Conservation (phyloP, 2,888 invertebrate genomes). For the Amphipoea oculea region DNA sequence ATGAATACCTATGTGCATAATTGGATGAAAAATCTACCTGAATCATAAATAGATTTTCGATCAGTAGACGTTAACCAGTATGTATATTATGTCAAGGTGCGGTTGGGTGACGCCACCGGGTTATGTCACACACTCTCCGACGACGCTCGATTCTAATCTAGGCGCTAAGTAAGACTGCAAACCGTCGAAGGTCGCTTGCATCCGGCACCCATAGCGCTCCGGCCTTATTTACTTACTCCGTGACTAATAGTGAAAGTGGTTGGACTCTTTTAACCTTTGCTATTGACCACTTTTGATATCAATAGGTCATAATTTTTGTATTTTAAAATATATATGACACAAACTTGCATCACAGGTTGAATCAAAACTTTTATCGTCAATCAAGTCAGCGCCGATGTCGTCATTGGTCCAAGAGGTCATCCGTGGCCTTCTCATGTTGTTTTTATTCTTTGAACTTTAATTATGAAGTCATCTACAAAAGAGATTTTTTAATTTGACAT, state of each 20-base stretch:
- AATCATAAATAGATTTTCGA: slow-evolving; percentile 46
- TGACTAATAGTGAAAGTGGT: slow-evolving; percentile 76
- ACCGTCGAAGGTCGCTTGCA: slow-evolving; percentile 85
- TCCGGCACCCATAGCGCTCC: slow-evolving; percentile 73
- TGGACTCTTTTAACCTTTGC: slow-evolving; percentile 67
- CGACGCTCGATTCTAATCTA: slow-evolving; percentile 78
- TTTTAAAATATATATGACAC: slow-evolving; percentile 12
- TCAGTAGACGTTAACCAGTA: slow-evolving; percentile 55
- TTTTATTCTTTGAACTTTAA: slow-evolving; percentile 58
- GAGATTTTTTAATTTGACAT: slow-evolving; percentile 53
- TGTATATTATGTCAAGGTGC: slow-evolving; percentile 85
- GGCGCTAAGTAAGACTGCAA: slow-evolving; percentile 82
- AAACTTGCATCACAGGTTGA: slow-evolving; percentile 43
- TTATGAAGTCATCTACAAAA: slow-evolving; percentile 54
- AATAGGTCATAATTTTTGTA: slow-evolving; percentile 57
- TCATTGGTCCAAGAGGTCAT: slow-evolving; percentile 49
- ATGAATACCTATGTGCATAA: not conserved
- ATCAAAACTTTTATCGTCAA: slow-evolving; percentile 15
- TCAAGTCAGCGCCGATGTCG: slow-evolving; percentile 35
- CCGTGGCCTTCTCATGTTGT: slow-evolving; percentile 32
- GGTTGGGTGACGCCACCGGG: slow-evolving; percentile 82
- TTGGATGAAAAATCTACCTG: slow-evolving; percentile 7
- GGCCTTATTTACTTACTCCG: slow-evolving; percentile 46
- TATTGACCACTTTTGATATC: slow-evolving; percentile 72
- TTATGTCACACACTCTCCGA: slow-evolving; percentile 86